phyloP scores from a whole-genome alignment of 2,888 invertebrate genomes.

The Drosophila ezoana region DNA sequence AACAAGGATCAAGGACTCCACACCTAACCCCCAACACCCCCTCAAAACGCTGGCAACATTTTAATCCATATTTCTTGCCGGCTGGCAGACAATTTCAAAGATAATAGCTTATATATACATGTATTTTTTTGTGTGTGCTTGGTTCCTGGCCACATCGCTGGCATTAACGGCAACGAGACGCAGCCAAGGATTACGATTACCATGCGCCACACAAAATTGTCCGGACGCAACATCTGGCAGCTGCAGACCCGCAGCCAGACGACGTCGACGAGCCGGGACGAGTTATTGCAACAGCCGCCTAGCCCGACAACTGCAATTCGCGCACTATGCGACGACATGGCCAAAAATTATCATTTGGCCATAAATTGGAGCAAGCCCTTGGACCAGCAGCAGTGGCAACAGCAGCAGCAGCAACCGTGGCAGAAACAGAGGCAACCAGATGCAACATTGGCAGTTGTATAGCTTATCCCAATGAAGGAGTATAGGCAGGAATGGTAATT shows the following conservation, averaged over 20 bases:
- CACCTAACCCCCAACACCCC: neutral
- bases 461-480: constrained; percentile 4
- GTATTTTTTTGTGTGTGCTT: constrained; percentile 42
- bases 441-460: constrained; percentile 1
- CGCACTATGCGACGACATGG: constrained; percentile 60
- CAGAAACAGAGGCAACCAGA: constrained; percentile 27
- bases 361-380: constrained; percentile 67
- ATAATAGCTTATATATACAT: constrained; percentile 70
- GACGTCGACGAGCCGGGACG: constrained; percentile 24
- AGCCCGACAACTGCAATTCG: constrained; percentile 57
- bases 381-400: constrained; percentile 12
- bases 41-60: constrained; percentile 66
- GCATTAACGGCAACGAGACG: constrained; percentile 48
- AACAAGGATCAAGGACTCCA: constrained; percentile 28
- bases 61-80: constrained; percentile 82
- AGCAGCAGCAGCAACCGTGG: constrained; percentile 6
- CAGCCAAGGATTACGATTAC: constrained; percentile 64
- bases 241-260: constrained; percentile 26
- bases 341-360: constrained; percentile 64
- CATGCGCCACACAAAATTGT: constrained; percentile 60
- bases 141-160: constrained; percentile 31
- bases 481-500: neutral
- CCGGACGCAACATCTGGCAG: constrained; percentile 48
- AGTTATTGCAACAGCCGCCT: constrained; percentile 61
- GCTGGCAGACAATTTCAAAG: constrained; percentile 83